Base-by-base conservation (phyloP, 2,797 vertebrate species). In the Aythya fuligula region DNA sequence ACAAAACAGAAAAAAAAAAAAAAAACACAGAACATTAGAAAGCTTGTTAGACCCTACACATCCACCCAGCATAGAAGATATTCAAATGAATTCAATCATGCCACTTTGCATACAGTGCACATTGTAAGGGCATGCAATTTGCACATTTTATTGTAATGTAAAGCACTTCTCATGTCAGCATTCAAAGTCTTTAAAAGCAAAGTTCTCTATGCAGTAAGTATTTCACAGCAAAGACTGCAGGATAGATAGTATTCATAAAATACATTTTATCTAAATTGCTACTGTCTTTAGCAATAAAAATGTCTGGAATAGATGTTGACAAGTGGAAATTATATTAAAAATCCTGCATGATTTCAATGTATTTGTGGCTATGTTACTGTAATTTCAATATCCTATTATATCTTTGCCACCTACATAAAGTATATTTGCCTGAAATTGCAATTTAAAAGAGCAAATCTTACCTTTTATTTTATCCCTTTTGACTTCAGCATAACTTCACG, bases 281-380 rank as follows among this genome's bases (percentile, higher is more conserved):
- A 66, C 82, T 93, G 49, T 96, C 79, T 96, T 96, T 84, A 73
- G 90, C 90, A 95, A 95, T 94, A 87, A 96, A 93, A 94, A 67
- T 0, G 2, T 80, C 69, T 93, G 61, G 39, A 95, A 93, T 76
- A 94, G 60, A 93, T 87, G 89, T 85, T 94, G 93, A 93, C 83
- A 96, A 94, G 66, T 74, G 79, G 61, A 94, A 72, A 96, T 95
- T 92, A 93, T 85, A 95, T 94, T 96, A 94, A 96, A 93, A 97
- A 75, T 22, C 13, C 39, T 85, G 19, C 19, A 74, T 92, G 43
- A 89, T 91, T 95, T 97, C 69, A 94, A 54, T 32, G 47, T 72
- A 84, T 83, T 93, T 70, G 70, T 77, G 43, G 28, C 22, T 57
- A 80, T 84, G 15, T 41, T 94, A 45, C 64, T 94, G 74, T 87